Evolutionary conservation across 2,888 invertebrate genomes (phyloP).

Genomic region (Diarsia brunnea): DNA sequence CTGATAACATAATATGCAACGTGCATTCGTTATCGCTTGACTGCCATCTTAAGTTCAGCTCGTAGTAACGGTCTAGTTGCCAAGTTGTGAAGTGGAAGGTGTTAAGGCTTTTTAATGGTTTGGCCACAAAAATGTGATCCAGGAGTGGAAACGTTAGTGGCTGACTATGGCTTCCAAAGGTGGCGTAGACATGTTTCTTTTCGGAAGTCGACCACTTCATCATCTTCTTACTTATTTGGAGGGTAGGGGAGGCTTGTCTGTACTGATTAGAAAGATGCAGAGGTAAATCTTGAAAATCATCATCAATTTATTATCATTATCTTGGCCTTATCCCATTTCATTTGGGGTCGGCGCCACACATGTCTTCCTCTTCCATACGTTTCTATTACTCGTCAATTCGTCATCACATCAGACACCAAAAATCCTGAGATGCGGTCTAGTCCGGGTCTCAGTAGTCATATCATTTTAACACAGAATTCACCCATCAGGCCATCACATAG

Average conservation of each 20-base stretch:
- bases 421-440: not conserved
- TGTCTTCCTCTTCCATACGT: too few species aligned
- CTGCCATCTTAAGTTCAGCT: slow-evolving; percentile 12
- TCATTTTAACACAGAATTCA: not conserved
- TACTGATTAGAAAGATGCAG: not conserved
- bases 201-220: not conserved
- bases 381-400: too few species aligned
- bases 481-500: too few species aligned
- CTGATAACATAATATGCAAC: slow-evolving; percentile 22
- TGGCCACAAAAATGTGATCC: too few species aligned
- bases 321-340: too few species aligned
- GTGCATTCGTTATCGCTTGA: not conserved
- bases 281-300: not conserved
- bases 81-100: not conserved
- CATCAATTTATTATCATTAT: too few species aligned
- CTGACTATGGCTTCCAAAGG: not conserved
- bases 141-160: not conserved
- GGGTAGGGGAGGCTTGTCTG: not conserved
- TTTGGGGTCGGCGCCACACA: too few species aligned
- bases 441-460: not conserved
- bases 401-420: too few species aligned
- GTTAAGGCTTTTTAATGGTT: not conserved
- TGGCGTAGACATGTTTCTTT: not conserved
- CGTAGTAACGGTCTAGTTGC: not conserved
- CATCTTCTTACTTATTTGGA: not conserved